phyloP scores from a whole-genome alignment of 2,797 vertebrate genomes.

The Scarus forsteni region DNA sequence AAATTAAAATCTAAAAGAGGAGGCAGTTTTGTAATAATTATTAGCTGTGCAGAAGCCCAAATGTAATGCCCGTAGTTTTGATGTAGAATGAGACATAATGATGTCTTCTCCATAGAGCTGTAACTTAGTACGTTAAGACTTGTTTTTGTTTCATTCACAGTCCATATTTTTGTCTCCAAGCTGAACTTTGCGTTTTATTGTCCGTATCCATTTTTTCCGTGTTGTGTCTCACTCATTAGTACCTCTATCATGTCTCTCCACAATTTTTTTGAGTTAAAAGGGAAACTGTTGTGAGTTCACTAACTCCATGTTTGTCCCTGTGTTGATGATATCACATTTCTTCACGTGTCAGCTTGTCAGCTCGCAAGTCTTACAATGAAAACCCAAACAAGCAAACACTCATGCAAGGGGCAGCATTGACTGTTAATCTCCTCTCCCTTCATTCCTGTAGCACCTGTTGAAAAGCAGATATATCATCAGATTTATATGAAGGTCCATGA shows the following conservation, averaged over 20 bases:
- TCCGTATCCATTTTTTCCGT: conserved; percentile 51
- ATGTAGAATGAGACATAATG: neutral
- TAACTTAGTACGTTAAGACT: neutral
- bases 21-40: conserved; percentile 5
- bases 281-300: conserved; percentile 82
- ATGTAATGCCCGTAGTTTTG: neutral
- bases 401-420: conserved; percentile 79
- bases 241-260: conserved; percentile 48
- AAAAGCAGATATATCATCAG: conserved; percentile 20
- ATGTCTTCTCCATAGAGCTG: neutral
- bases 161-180: conserved; percentile 46
- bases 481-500: too few relatives aligned
- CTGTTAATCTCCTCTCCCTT: conserved; percentile 45
- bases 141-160: conserved; percentile 46
- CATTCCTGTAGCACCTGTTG: conserved; percentile 38
- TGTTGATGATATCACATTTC: conserved; percentile 41
- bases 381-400: conserved; percentile 58
- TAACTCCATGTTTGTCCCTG: conserved; percentile 31
- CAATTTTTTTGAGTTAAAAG: conserved; percentile 83
- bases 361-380: conserved; percentile 24
- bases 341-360: conserved; percentile 37
- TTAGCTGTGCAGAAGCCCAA: neutral
- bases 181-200: conserved; percentile 44
- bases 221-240: conserved; percentile 38
- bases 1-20: neutral